Evolutionary conservation across 2,113 vertebrate species (phyloP).

Genomic region (Lagopus muta): DNA sequence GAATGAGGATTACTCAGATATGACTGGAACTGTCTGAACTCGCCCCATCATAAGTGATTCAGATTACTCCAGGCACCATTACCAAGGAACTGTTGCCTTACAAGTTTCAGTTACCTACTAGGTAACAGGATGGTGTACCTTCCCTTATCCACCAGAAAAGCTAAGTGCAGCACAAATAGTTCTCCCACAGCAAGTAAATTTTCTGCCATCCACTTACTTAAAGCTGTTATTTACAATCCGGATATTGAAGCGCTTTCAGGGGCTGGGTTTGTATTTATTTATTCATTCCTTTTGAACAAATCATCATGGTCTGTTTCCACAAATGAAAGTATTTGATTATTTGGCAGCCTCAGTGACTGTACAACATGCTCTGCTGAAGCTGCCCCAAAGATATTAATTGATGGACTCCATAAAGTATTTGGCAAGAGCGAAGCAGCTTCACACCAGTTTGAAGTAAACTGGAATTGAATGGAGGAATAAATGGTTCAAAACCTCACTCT

Average conservation of each 20-base stretch:
- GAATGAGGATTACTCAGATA: not conserved
- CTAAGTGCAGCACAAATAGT: not conserved
- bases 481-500: not conserved
- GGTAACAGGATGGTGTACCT: not conserved
- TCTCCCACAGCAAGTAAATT: not conserved
- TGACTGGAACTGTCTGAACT: not conserved
- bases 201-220: not conserved
- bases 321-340: conserved; percentile 1
- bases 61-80: not conserved
- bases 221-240: not conserved
- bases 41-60: not conserved
- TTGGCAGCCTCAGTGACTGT: not conserved
- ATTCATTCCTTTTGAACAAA: not conserved
- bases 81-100: not conserved
- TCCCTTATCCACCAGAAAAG: not conserved
- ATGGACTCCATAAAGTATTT: not conserved
- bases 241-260: not conserved
- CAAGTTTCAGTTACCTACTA: not conserved
- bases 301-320: not conserved
- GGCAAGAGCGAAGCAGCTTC: not conserved
- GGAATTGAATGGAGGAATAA: not conserved
- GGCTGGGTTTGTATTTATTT: not conserved
- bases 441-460: not conserved
- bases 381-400: conserved; percentile 8
- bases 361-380: not conserved